Base-by-base conservation (phyloP, 2,797 vertebrate species). In the Amazona ochrocephala region DNA sequence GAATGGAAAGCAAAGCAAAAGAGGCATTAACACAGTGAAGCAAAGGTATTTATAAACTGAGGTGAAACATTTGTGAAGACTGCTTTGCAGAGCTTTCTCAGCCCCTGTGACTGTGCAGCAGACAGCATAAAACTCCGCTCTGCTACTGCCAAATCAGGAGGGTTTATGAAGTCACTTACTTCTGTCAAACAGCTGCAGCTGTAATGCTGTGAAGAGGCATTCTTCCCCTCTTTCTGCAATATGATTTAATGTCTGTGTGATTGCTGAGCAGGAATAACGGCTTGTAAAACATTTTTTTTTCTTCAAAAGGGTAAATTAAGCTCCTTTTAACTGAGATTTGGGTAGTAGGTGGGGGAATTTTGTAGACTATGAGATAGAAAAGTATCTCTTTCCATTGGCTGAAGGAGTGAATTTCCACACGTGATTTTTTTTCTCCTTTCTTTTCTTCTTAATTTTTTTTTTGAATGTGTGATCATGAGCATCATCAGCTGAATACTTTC, bases 151-250 rank as follows among this genome's bases (percentile, higher is more conserved):
- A 97, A 66, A 95, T 91, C 77, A 84, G 90, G 56, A 96, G 87
- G 88, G 91, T 97, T 97, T 95, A 94, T 95, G 91, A 94, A 97
- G 90, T 94, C 95, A 96, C 93, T 93, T 84, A 90, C 67, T 94
- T 91, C 94, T 94, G 95, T 97, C 94, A 94, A 96, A 94, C 95
- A 96, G 95, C 94, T 96, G 94, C 95, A 96, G 90, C 85, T 95
- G 91, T 87, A 93, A 74, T 41, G 48, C 87, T 93, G 89, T 92
- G 83, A 92, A 91, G 77, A 94, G 78, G 84, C 95, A 93, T 94
- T 45, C 53, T 41, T 23, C 30, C 42, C 17, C 26, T 9, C 47
- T 66, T 89, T 93, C n/a, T 85, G 68, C 90, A 89, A 32, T 77
- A 93, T 95, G 84, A 95, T 94, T 95, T 96, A 95, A 95, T 83